Evolutionary conservation across 2,113 vertebrate species (phyloP).

Genomic region (Hydrochoerus hydrochaeris): DNA sequence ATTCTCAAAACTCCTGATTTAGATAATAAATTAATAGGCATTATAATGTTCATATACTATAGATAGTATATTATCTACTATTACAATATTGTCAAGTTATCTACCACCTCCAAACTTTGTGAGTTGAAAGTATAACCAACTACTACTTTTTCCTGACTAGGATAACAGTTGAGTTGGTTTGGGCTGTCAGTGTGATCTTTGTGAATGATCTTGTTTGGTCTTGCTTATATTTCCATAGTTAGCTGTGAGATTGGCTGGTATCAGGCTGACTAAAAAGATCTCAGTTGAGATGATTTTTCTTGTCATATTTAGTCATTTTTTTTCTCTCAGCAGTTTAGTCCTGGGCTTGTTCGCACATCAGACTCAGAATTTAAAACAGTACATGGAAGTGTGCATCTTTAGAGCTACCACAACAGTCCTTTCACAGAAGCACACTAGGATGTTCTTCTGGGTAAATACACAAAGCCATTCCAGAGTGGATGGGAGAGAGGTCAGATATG

Average conservation of each 20-base stretch:
- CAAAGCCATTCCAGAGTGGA: background rate
- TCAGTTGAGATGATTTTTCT: background rate
- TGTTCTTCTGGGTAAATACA: background rate
- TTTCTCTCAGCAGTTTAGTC: background rate
- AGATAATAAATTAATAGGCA: background rate
- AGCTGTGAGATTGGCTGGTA: background rate
- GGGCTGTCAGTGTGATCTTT: background rate
- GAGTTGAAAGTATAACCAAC: background rate
- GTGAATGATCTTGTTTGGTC: too few relatives aligned
- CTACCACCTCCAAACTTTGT: background rate
- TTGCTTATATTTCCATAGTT: background rate
- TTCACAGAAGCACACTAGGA: background rate
- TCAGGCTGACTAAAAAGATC: background rate
- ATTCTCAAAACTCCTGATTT: background rate
- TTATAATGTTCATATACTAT: too few relatives aligned
- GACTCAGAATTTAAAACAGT: background rate
- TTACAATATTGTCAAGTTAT: background rate
- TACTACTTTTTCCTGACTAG: background rate
- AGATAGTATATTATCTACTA: background rate
- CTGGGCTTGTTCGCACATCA: background rate
- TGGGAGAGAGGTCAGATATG: background rate
- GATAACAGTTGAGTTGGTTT: background rate
- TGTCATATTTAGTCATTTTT: background rate
- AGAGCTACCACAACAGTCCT: background rate
- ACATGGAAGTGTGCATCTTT: background rate